Percentiles rank a stretch among this genome's conserved stretches.
Evolutionary conservation across 2,113 vertebrate genomes (phyloP).

Genomic region (Dunckerocampus dactyliophorus): DNA sequence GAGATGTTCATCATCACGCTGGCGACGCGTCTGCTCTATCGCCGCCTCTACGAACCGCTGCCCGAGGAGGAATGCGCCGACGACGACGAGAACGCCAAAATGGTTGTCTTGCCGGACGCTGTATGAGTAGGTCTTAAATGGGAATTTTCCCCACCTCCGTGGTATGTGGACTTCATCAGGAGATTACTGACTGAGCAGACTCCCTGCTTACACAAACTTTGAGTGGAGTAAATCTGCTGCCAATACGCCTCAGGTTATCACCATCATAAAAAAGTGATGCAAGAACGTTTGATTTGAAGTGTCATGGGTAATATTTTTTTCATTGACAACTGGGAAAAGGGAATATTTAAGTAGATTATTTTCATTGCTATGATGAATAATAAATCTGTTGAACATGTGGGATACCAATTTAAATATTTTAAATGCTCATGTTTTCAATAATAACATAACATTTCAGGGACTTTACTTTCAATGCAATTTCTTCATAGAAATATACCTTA

Average conservation of each 20-base stretch:
- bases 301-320: neutral
- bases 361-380: neutral
- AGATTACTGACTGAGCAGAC: slow-evolving; percentile 8
- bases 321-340: neutral
- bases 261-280: neutral
- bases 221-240: neutral
- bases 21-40: slow-evolving; percentile 74
- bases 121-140: slow-evolving; percentile 26
- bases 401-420: neutral
- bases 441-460: neutral
- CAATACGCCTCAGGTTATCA: neutral
- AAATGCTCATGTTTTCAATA: neutral
- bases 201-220: neutral
- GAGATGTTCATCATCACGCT: slow-evolving; percentile 87
- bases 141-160: neutral
- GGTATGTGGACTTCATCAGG: neutral
- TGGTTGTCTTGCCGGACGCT: slow-evolving; percentile 28
- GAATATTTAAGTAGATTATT: neutral
- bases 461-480: neutral
- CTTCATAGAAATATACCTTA: neutral
- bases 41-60: slow-evolving; percentile 71
- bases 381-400: neutral
- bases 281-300: neutral
- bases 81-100: slow-evolving; percentile 48
- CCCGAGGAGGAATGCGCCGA: slow-evolving; percentile 44